Conservation (phyloP, 2,113 vertebrate species). For the Paedocypris sp. region DNA sequence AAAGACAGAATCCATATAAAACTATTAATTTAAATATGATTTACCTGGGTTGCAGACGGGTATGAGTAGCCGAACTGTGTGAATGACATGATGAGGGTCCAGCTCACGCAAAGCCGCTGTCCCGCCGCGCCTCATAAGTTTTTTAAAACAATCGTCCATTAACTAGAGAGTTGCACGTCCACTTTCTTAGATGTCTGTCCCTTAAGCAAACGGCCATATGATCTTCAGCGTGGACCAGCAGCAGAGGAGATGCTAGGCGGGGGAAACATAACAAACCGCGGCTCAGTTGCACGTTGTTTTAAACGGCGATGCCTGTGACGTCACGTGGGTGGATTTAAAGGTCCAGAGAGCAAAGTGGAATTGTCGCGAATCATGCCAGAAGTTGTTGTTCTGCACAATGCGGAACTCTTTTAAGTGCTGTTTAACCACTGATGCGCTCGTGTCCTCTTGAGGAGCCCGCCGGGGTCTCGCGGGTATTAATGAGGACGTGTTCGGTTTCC, state of each 20-base stretch:
- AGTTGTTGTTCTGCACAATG: background rate
- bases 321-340: constrained; percentile 51
- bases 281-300: constrained; percentile 54
- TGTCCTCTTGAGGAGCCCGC: constrained; percentile 45
- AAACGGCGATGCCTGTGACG: constrained; percentile 64
- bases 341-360: constrained; percentile 31
- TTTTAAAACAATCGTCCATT: background rate
- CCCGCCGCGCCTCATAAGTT: constrained; percentile 25
- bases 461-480: constrained; percentile 83
- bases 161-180: background rate
- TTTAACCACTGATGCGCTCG: constrained; percentile 37
- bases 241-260: constrained; percentile 30
- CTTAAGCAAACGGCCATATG: background rate
- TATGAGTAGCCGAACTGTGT: constrained; percentile 93
- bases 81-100: constrained; percentile 81
- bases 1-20: background rate
- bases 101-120: constrained; percentile 35
- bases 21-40: no score
- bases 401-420: background rate
- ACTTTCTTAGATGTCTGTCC: no score
- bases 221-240: background rate
- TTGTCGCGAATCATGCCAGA: background rate
- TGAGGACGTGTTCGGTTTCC: constrained; percentile 79
- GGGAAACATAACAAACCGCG: constrained; percentile 46
- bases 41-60: constrained; percentile 88